Percentiles rank a stretch among this genome's conserved stretches.
Conservation (phyloP, 2,888 invertebrate species). For the Drosophila nigricruria region DNA sequence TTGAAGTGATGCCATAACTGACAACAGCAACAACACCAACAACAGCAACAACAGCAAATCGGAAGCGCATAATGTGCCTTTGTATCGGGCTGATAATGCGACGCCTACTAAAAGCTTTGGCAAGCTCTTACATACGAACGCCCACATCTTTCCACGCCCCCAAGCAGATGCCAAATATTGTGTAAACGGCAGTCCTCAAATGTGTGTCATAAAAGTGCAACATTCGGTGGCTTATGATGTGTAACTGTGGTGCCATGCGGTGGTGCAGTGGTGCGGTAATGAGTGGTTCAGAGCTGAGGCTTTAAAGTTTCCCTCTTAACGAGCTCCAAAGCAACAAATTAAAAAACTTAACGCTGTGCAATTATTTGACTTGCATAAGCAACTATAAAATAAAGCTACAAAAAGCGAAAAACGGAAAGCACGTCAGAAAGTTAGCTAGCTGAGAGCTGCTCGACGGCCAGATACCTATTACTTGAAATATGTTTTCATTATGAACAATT, state of each 20-base stretch:
- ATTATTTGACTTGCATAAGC: conserved; percentile 74
- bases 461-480: conserved; percentile 2
- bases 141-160: conserved; percentile 27
- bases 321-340: conserved; percentile 53
- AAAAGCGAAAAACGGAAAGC: conserved; percentile 33
- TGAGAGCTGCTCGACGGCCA: not conserved
- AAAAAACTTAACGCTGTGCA: conserved; percentile 71
- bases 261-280: conserved; percentile 10
- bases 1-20: conserved; percentile 60
- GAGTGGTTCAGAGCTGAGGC: conserved; percentile 9
- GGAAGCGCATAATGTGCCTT: conserved; percentile 79
- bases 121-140: conserved; percentile 48
- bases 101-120: conserved; percentile 63
- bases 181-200: conserved; percentile 67
- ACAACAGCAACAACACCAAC: conserved; percentile 32
- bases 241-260: conserved; percentile 39
- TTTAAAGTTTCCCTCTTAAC: conserved; percentile 44
- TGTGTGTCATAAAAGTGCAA: conserved; percentile 75
- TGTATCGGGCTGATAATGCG: conserved; percentile 78
- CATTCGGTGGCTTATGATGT: conserved; percentile 37
- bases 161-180: conserved; percentile 73
- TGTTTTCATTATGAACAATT: too few relatives aligned
- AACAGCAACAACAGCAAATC: conserved; percentile 43
- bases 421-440: conserved; percentile 4
- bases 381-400: conserved; percentile 28